Percentiles rank a stretch among this genome's conserved stretches.
phyloP scores from a whole-genome alignment of 1,140 invertebrate genomes.

The Acyrthosiphon pisum region DNA sequence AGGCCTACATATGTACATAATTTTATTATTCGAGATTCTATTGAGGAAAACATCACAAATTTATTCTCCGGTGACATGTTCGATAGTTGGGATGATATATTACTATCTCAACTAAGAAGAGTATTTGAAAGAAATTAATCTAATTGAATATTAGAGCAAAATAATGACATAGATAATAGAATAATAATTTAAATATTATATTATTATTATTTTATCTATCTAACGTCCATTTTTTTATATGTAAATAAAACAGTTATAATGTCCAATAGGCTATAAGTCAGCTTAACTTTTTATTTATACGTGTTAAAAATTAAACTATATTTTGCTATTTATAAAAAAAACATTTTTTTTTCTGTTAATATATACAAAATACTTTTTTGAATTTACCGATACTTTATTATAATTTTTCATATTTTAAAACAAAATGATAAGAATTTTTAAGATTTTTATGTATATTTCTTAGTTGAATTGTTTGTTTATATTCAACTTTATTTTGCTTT shows the following conservation, averaged over 20 bases:
- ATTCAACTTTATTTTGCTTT: neutral
- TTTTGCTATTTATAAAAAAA: neutral
- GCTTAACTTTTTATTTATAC: neutral
- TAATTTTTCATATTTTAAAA: neutral
- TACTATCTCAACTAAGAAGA: slow-evolving; percentile 6
- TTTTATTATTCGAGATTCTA: slow-evolving; percentile 33
- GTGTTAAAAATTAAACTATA: neutral
- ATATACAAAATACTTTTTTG: neutral
- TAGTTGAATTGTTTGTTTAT: neutral
- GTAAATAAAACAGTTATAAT: neutral
- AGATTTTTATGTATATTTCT: neutral
- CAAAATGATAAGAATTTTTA: slow-evolving; percentile 12
- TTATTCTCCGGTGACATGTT: neutral
- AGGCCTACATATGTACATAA: slow-evolving; percentile 47
- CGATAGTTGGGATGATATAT: slow-evolving; percentile 26
- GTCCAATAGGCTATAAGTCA: neutral
- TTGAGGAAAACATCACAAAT: slow-evolving; percentile 48
- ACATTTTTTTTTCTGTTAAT: neutral
- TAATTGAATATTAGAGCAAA: neutral
- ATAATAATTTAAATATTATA: neutral
- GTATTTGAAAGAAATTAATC: slow-evolving; percentile 41
- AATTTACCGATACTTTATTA: neutral
- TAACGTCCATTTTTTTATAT: neutral
- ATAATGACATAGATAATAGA: neutral
- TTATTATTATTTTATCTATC: neutral